A percentile compares a stretch with the other conserved stretches of the same genome.
Evolutionary conservation across 2,888 invertebrate species (phyloP).

Genomic region (Amphipyra tragopoginis): DNA sequence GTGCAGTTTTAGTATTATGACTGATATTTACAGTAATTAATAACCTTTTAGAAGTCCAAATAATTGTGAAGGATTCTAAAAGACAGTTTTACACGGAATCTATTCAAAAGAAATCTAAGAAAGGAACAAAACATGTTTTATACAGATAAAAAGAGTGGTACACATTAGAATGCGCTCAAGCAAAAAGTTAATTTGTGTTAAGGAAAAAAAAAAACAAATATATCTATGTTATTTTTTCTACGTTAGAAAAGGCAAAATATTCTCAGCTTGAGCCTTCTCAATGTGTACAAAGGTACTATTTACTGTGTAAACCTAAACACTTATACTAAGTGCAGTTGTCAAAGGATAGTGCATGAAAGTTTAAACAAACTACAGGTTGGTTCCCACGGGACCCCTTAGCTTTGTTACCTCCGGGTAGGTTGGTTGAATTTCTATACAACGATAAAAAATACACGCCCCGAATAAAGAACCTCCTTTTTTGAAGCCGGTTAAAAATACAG

Average conservation of each 20-base stretch:
- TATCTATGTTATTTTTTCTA: constrained; percentile 22
- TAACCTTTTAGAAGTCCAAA: constrained; percentile 61
- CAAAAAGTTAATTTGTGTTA: constrained; percentile 29
- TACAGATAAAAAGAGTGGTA: constrained; percentile 11
- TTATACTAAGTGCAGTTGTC: constrained; percentile 55
- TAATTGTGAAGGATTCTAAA: constrained; percentile 50
- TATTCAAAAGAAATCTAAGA: constrained; percentile 20
- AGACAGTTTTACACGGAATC: constrained; percentile 33
- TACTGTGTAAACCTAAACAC: constrained; percentile 42
- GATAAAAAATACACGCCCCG: no score
- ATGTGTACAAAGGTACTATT: constrained; percentile 31
- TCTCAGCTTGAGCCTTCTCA: constrained; percentile 45
- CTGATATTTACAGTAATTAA: constrained; percentile 14
- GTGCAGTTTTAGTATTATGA: constrained; percentile 30
- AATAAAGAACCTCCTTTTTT: no score
- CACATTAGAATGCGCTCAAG: constrained; percentile 55
- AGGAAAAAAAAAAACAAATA: constrained; percentile 15
- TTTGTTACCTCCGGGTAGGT: constrained; percentile 74
- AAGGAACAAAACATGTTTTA: constrained; percentile 13
- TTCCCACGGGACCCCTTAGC: constrained; percentile 43
- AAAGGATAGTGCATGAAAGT: constrained; percentile 72
- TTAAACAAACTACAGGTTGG: constrained; percentile 77
- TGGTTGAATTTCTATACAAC: constrained; percentile 74
- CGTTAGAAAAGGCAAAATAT: constrained; percentile 4
- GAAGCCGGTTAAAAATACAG: no score